phyloP scores from a whole-genome alignment of 2,113 vertebrate genomes.

The Piprites chloris region DNA sequence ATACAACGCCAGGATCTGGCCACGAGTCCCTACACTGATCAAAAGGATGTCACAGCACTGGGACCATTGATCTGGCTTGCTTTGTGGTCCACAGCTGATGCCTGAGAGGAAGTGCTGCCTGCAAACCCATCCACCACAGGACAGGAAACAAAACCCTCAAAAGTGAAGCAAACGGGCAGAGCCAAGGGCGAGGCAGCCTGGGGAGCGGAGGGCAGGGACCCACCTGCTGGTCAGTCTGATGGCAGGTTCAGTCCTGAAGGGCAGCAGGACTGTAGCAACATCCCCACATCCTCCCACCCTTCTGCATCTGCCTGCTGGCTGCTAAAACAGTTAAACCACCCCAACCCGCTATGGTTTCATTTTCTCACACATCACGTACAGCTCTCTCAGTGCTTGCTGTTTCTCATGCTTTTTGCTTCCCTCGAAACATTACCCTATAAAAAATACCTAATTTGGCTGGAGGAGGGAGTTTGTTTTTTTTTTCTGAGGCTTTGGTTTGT shows the following conservation, averaged over 20 bases:
- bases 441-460: neutral
- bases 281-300: neutral
- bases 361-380: fast-evolving
- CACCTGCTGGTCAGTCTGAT: neutral
- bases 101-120: neutral
- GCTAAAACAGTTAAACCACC: neutral
- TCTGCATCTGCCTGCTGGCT: neutral
- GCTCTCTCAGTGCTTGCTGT: neutral
- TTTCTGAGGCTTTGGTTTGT: neutral
- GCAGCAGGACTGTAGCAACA: neutral
- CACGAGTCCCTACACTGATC: fast-evolving
- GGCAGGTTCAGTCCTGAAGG: fast-evolving
- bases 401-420: neutral
- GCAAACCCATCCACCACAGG: neutral
- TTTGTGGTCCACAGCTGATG: neutral
- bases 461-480: neutral
- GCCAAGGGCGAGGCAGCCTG: neutral
- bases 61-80: neutral
- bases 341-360: neutral
- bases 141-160: neutral
- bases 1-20: fast-evolving
- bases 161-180: neutral
- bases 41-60: neutral
- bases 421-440: neutral
- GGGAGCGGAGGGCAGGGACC: fast-evolving